A percentile compares a stretch with the other conserved stretches of the same genome.
Evolutionary conservation across 2,888 invertebrate genomes (phyloP).

Genomic region (Eupithecia centaureata): DNA sequence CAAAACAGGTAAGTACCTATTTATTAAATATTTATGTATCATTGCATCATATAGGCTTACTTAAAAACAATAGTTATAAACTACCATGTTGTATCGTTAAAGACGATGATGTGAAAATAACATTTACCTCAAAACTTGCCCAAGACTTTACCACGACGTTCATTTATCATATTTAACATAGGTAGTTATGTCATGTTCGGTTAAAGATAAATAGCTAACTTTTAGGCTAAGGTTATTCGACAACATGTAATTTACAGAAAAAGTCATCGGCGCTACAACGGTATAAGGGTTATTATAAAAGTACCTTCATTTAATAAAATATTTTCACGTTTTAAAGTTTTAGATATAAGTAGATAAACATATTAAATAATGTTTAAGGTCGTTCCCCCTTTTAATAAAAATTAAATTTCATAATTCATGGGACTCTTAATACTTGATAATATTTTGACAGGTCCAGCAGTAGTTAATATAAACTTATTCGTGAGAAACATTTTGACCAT

Average conservation of each 20-base stretch:
- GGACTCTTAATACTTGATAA: neutral
- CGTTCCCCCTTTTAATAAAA: neutral
- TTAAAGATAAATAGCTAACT: neutral
- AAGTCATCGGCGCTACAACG: neutral
- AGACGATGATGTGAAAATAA: neutral
- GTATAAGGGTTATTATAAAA: neutral
- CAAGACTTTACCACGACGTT: neutral
- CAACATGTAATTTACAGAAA: neutral
- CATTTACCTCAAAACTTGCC: neutral
- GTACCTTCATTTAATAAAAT: neutral
- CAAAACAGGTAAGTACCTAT: neutral
- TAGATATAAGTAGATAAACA: neutral
- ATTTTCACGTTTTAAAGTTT: neutral
- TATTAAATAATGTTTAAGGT: neutral
- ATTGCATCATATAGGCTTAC: neutral
- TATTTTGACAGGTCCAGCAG: slow-evolving; percentile 89
- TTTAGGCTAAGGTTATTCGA: neutral
- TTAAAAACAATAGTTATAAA: too few relatives aligned
- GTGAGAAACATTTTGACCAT: slow-evolving; percentile 99
- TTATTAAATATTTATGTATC: neutral
- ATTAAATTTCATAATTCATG: neutral
- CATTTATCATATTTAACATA: neutral
- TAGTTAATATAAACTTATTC: slow-evolving; percentile 99
- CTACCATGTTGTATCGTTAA: too few relatives aligned
- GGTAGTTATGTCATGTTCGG: neutral